A percentile compares a stretch with the other conserved stretches of the same genome.
Evolutionary conservation across 2,113 vertebrate species (phyloP).

Genomic region (Australoheros scitulus): DNA sequence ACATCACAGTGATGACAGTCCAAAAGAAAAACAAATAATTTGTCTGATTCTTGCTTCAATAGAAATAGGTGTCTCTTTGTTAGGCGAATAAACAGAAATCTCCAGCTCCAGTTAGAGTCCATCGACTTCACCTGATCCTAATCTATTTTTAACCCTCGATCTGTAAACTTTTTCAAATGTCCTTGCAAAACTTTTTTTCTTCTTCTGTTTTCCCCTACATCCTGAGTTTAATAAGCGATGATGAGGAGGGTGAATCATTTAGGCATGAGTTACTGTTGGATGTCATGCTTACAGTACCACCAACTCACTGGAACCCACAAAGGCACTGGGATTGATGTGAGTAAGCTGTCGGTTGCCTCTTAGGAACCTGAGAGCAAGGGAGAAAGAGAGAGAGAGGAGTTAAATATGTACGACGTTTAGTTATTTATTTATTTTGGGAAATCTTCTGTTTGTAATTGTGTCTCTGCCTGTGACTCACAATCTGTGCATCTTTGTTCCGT

Average conservation of each 20-base stretch:
- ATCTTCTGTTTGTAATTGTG: constrained; percentile 36
- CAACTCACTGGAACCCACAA: constrained; percentile 88
- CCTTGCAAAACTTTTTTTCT: background rate
- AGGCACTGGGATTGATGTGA: constrained; percentile 86
- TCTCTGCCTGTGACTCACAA: constrained; percentile 82
- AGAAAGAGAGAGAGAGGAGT: background rate
- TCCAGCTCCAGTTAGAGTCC: background rate
- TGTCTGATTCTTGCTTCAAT: constrained; percentile 32
- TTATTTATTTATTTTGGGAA: background rate
- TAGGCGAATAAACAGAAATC: constrained; percentile 5
- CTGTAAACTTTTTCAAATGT: constrained; percentile 3
- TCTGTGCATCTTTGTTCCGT: constrained; percentile 88
- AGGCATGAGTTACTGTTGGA: constrained; percentile 51
- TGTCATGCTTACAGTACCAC: constrained; percentile 89
- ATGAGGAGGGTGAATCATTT: constrained; percentile 48
- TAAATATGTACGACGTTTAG: background rate
- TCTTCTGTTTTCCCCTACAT: constrained; percentile 21
- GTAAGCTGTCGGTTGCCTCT: constrained; percentile 88
- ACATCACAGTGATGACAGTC: constrained; percentile 1
- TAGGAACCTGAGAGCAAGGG: constrained; percentile 80
- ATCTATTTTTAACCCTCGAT: constrained; percentile 35
- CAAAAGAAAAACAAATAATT: background rate
- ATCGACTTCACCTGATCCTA: background rate
- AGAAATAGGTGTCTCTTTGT: constrained; percentile 14
- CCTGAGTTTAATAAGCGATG: constrained; percentile 25